Percentiles rank a stretch among this genome's conserved stretches.
These are phyloP conservation scores for Ichneumoninae sp. DNA, from an alignment of 2,888 invertebrate species.

Conservation along the genomic window DNA sequence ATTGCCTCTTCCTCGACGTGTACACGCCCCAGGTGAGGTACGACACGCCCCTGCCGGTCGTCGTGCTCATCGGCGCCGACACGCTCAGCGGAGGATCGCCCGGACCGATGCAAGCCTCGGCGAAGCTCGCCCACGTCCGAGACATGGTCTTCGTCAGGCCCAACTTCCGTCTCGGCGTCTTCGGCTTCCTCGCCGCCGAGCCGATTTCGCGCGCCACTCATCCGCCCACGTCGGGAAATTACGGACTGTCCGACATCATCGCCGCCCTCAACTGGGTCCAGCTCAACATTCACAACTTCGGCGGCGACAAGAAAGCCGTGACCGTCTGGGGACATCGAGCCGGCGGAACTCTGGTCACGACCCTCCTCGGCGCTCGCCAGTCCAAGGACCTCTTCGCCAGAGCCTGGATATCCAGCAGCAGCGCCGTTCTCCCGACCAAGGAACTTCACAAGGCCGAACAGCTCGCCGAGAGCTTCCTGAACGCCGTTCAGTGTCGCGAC, in stretches of 20 bases:
- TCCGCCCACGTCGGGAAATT: constrained; percentile 93
- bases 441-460: constrained; percentile 87
- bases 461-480: constrained; percentile 87
- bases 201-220: constrained; percentile 89
- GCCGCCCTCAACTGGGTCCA: constrained; percentile 92
- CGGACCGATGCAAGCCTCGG: constrained; percentile 90
- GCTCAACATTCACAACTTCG: constrained; percentile 92
- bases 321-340: constrained; percentile 94
- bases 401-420: constrained; percentile 92
- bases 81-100: constrained; percentile 92
- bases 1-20: constrained; percentile 93
- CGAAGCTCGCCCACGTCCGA: constrained; percentile 90
- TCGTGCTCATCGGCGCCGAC: constrained; percentile 93
- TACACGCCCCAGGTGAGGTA: constrained; percentile 93
- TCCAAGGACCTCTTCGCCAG: constrained; percentile 89
- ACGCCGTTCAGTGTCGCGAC: constrained; percentile 86
- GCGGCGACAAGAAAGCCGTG: constrained; percentile 91
- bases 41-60: constrained; percentile 91
- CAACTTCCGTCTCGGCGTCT: constrained; percentile 88
- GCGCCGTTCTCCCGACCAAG: constrained; percentile 90
- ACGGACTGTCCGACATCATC: constrained; percentile 92
- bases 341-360: constrained; percentile 93
- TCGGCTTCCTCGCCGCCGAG: constrained; percentile 92
- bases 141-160: constrained; percentile 95
- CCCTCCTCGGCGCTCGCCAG: constrained; percentile 87